Conservation (phyloP, 2,797 vertebrate species). For the Lagocephalus sceleratus region DNA sequence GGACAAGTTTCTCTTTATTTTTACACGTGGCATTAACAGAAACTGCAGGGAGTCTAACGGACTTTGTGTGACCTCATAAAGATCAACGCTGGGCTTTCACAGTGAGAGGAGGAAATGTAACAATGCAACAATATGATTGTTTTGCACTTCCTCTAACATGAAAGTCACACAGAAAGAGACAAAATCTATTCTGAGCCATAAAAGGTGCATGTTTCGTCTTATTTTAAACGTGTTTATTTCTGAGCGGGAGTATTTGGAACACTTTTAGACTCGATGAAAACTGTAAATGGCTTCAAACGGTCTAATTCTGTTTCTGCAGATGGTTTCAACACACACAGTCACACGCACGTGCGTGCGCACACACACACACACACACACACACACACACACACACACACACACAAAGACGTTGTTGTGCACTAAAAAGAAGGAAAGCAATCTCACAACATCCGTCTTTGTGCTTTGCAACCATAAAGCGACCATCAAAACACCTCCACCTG, state of each 20-base stretch:
- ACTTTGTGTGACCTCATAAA: slow-evolving; percentile 73
- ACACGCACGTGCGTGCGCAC: slow-evolving; percentile 3
- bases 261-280: slow-evolving; percentile 74
- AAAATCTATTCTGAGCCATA: slow-evolving; percentile 74
- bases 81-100: slow-evolving; percentile 76
- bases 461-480: slow-evolving; percentile 46
- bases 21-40: slow-evolving; percentile 38
- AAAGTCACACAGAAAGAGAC: slow-evolving; percentile 71
- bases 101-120: slow-evolving; percentile 80
- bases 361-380: neutral
- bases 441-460: slow-evolving; percentile 63
- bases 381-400: slow-evolving; percentile 1
- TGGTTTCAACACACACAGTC: slow-evolving; percentile 28
- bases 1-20: slow-evolving; percentile 30
- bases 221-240: slow-evolving; percentile 80
- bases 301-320: slow-evolving; percentile 43
- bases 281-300: slow-evolving; percentile 44
- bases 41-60: slow-evolving; percentile 32
- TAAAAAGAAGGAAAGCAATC: slow-evolving; percentile 18
- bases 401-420: slow-evolving; percentile 6
- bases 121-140: slow-evolving; percentile 85
- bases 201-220: slow-evolving; percentile 72
- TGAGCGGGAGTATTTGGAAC: slow-evolving; percentile 62
- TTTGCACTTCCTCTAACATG: slow-evolving; percentile 80
- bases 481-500: slow-evolving; percentile 58